A percentile compares a stretch with the other conserved stretches of the same genome.
phyloP scores from a whole-genome alignment of 2,113 vertebrate genomes.

The Cephalophus harveyi region DNA sequence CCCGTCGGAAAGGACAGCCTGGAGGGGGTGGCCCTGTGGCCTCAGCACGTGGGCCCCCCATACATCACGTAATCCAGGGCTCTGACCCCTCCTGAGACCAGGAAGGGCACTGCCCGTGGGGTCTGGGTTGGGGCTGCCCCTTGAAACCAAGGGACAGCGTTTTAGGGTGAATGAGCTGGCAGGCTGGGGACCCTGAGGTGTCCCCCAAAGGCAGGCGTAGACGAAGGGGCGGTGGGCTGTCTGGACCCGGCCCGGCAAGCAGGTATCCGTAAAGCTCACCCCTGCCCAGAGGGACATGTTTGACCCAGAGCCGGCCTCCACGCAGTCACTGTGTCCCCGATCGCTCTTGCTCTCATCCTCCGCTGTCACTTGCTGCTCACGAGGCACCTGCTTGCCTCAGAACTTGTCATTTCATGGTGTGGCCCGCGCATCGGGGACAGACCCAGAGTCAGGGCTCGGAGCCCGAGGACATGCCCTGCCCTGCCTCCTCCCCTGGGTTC shows the following conservation, averaged over 20 bases:
- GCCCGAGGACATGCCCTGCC: not conserved
- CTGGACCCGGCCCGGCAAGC: rapidly evolving
- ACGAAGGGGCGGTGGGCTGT: not conserved
- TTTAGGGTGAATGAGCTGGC: not conserved
- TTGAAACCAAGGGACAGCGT: not conserved
- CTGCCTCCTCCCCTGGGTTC: not conserved
- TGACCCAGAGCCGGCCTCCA: not conserved
- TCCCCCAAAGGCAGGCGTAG: rapidly evolving
- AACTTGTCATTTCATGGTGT: not conserved
- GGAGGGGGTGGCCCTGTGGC: not conserved
- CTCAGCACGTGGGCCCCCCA: not conserved
- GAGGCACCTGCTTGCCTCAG: rapidly evolving
- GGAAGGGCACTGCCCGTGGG: rapidly evolving
- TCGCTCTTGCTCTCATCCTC: rapidly evolving
- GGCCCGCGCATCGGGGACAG: not conserved
- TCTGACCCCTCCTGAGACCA: not conserved
- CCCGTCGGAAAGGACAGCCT: not conserved
- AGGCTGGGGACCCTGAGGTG: not conserved
- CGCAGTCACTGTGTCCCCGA: rapidly evolving
- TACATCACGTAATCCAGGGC: no score
- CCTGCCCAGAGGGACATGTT: rapidly evolving
- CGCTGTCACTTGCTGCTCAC: not conserved
- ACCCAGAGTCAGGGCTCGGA: not conserved
- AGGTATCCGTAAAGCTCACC: not conserved
- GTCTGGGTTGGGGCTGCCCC: not conserved